These are phyloP conservation scores for Chrysomallon squamiferum DNA, from an alignment of 1,140 invertebrate species.

Conservation along the genomic window DNA sequence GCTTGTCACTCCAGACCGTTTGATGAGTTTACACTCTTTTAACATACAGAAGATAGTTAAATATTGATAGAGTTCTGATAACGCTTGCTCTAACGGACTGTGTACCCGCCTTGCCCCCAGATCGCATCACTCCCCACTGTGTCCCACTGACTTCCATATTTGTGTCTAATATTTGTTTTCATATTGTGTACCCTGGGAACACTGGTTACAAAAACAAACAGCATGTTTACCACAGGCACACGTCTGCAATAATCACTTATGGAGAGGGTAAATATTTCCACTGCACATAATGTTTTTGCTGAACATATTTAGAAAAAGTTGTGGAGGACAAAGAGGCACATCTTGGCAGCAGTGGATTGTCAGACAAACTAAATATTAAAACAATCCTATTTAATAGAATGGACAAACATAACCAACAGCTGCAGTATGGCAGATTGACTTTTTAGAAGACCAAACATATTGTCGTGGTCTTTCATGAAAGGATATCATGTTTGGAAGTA, in stretches of 20 bases:
- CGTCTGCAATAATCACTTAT: neutral
- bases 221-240: neutral
- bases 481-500: too few relatives aligned
- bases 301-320: too few relatives aligned
- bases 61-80: constrained; percentile 10
- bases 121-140: neutral
- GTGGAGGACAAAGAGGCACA: too few relatives aligned
- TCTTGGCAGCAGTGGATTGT: too few relatives aligned
- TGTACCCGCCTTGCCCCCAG: neutral
- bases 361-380: too few relatives aligned
- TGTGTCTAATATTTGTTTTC: constrained; percentile 9
- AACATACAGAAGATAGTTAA: constrained; percentile 6
- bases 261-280: constrained; percentile 8
- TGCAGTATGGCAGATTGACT: too few relatives aligned
- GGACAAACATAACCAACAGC: neutral
- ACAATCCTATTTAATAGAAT: constrained; percentile 3
- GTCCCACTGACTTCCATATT: neutral
- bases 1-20: neutral
- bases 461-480: too few relatives aligned
- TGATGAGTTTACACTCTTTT: constrained; percentile 9
- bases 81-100: neutral
- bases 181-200: constrained; percentile 2
- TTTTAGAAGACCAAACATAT: too few relatives aligned
- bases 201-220: constrained; percentile 9
- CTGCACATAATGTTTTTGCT: constrained; percentile 6